Percentiles rank a stretch among this genome's conserved stretches.
Evolutionary conservation across 1,140 invertebrate genomes (phyloP).

Genomic region (Drosophila ogumai): DNA sequence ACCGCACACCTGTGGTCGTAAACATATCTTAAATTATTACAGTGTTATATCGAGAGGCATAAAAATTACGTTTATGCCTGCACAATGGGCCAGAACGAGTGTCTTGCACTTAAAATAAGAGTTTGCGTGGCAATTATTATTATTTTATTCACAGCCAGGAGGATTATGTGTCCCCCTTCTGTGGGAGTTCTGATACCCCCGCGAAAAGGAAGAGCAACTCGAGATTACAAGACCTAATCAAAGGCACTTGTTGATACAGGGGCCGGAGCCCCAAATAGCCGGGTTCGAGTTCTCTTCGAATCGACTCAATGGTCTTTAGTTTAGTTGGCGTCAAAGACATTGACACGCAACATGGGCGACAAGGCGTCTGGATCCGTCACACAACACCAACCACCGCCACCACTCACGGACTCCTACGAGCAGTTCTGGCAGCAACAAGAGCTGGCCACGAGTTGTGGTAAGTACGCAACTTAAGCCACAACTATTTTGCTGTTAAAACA

Average conservation of each 20-base stretch:
- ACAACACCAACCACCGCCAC: constrained; percentile 2
- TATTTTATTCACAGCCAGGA: neutral
- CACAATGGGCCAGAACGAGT: constrained; percentile 1
- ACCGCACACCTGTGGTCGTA: constrained; percentile 28
- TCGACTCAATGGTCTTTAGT: constrained; percentile 32
- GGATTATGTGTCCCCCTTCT: neutral
- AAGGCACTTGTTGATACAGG: constrained; percentile 29
- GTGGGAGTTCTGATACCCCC: constrained; percentile 3
- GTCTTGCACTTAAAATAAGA: constrained; percentile 1
- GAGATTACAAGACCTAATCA: constrained; percentile 48
- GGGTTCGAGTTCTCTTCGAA: constrained; percentile 13
- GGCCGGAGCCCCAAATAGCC: neutral
- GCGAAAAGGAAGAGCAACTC: constrained; percentile 23
- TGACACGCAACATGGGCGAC: constrained; percentile 72
- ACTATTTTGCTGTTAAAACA: constrained; percentile 67
- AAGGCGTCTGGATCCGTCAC: constrained; percentile 56
- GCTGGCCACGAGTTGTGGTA: constrained; percentile 68
- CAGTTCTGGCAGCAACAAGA: constrained; percentile 23
- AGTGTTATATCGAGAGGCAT: constrained; percentile 22
- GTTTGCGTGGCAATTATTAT: neutral
- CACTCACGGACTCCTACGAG: constrained; percentile 21
- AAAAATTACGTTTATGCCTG: constrained; percentile 2
- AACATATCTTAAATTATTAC: constrained; percentile 38
- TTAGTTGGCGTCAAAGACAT: constrained; percentile 50
- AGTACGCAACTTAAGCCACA: constrained; percentile 51